A percentile compares a stretch with the other conserved stretches of the same genome.
Conservation (phyloP, 2,888 invertebrate genomes). For the Sminthurinus aureus region DNA sequence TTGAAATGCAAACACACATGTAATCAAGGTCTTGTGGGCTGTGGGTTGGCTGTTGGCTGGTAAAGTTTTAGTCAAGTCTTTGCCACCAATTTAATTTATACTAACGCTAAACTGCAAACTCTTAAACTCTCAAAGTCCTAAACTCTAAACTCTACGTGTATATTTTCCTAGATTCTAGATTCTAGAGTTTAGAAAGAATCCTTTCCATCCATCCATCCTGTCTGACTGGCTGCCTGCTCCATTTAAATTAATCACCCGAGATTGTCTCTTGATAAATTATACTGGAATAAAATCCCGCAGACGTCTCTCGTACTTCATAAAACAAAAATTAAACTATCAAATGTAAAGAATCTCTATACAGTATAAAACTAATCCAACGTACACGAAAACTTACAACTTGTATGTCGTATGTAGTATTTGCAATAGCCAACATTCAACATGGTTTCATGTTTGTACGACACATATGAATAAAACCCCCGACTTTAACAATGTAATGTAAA, state of each 20-base stretch:
- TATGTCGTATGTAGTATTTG: too few relatives aligned
- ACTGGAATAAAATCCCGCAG: neutral
- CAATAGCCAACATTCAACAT: too few relatives aligned
- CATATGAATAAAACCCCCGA: too few relatives aligned
- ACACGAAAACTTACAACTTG: too few relatives aligned
- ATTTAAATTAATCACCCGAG: slow-evolving; percentile 27
- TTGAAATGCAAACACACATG: slow-evolving; percentile 20
- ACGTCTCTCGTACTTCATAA: neutral
- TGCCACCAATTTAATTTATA: slow-evolving; percentile 17
- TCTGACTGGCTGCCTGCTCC: slow-evolving; percentile 1
- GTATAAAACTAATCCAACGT: neutral
- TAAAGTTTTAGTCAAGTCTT: neutral
- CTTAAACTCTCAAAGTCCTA: neutral
- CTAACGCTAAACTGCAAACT: too few relatives aligned
- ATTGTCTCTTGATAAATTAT: slow-evolving; percentile 18
- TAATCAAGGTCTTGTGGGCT: slow-evolving; percentile 17
- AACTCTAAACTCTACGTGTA: neutral
- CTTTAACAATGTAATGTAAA: too few relatives aligned
- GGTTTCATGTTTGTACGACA: too few relatives aligned
- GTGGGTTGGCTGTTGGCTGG: too few relatives aligned
- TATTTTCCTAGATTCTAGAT: too few relatives aligned
- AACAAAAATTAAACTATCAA: too few relatives aligned
- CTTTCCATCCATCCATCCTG: neutral
- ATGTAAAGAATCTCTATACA: neutral
- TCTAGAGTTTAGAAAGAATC: too few relatives aligned